Base-by-base conservation (phyloP, 2,888 invertebrate species). In the Globia sparganii region DNA sequence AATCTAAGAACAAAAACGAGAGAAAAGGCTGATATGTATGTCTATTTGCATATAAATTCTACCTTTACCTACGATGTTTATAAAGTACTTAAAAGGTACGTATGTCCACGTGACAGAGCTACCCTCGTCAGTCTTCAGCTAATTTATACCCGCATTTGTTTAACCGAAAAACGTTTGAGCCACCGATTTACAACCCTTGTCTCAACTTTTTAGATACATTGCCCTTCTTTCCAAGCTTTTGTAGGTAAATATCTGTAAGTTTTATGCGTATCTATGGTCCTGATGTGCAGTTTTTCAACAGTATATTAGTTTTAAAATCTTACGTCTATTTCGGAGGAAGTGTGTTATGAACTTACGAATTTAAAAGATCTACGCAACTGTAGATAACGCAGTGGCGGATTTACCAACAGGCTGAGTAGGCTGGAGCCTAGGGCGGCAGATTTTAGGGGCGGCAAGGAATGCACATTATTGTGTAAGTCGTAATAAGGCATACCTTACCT, bases 141-240 rank as follows among this genome's bases (percentile, higher is more conserved):
- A 96, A 96, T 96, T 96, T 96, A 96, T 95, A 86, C 90, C 91
- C 93, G 88, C 92, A 93, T 95, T 95, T 95, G 94, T 94, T 95
- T 94, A 92, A 94, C 96, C 94, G 92, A 95, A 95, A 94, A 95
- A 94, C 95, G 92, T 94, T 94, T 94, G 92, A 92, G 91, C 90
- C 89, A 77, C 91, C 93, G 94, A 95, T 96, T 95, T 94, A 95
- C 94, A 92, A 89, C 91, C 90, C 90, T 90, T 92, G 93, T 94
- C 94, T 91, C 90, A 94, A 95, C 92, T 95, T 94, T 93, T 91
- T 85, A 84, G 88, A 92, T 90, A 89, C 88, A 91, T 93, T 85
- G 87, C 90, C 90, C 90, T 93, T 92, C 92, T 92, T 93, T 88
- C 86, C 76, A 37, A 69, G 77, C 81, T 77, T 86, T 80, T 37